These are phyloP conservation scores for Arnoldichthys spilopterus DNA, from an alignment of 2,797 vertebrate genomes.

Conservation along the genomic window DNA sequence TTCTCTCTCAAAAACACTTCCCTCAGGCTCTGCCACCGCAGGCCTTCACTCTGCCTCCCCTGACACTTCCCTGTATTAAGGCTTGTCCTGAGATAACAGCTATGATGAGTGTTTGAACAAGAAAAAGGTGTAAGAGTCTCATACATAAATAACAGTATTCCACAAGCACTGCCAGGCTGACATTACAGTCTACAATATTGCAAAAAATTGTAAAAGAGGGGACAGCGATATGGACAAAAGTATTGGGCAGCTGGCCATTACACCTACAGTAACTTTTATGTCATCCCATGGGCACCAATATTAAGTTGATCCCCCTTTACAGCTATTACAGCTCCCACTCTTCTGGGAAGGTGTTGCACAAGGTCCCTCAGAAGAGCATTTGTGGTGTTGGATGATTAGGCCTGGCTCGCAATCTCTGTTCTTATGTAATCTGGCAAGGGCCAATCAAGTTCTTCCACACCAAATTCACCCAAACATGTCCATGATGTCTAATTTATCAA, in stretches of 20 bases:
- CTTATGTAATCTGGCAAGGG: too few species aligned
- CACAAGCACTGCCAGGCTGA: not conserved
- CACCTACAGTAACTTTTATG: too few species aligned
- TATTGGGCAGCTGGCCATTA: too few species aligned
- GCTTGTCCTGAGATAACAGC: constrained; percentile 22
- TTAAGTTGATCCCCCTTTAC: too few species aligned
- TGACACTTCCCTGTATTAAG: not conserved
- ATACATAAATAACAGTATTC: not conserved
- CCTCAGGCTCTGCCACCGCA: constrained; percentile 6
- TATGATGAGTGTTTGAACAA: constrained; percentile 13
- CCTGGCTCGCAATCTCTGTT: too few species aligned
- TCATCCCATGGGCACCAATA: too few species aligned
- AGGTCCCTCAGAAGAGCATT: too few species aligned
- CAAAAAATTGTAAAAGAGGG: not conserved
- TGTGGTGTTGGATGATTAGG: too few species aligned
- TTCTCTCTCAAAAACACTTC: not conserved
- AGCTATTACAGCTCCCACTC: too few species aligned
- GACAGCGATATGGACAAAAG: not conserved
- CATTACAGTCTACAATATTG: not conserved
- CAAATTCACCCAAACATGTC: too few species aligned
- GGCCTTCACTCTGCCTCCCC: not conserved
- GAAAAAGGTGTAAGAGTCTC: constrained; percentile 15
- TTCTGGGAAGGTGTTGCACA: too few species aligned
- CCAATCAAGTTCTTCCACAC: too few species aligned
- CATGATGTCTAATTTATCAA: constrained; percentile 21